A percentile compares a stretch with the other conserved stretches of the same genome.
phyloP scores from a whole-genome alignment of 2,888 invertebrate species.

The Drosophila yooni region DNA sequence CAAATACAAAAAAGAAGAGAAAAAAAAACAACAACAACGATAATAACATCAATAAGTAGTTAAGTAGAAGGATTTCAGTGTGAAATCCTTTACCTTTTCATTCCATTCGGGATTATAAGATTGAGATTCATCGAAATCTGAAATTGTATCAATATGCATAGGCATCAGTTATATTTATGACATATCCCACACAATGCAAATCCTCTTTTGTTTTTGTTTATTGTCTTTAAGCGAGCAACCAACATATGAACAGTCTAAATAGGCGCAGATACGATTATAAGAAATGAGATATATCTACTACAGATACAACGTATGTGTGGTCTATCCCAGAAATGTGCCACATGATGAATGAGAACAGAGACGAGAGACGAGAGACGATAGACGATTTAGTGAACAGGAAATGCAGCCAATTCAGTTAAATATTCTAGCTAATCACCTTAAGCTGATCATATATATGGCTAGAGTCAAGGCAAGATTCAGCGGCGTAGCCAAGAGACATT shows the following conservation, averaged over 20 bases:
- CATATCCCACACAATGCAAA: slow-evolving; percentile 15
- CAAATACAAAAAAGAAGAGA: slow-evolving; percentile 24
- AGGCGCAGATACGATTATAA: slow-evolving; percentile 26
- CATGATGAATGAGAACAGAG: slow-evolving; percentile 29
- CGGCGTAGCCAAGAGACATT: slow-evolving; percentile 15
- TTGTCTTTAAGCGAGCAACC: slow-evolving; percentile 45
- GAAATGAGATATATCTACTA: slow-evolving; percentile 15
- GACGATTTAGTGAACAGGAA: slow-evolving; percentile 1
- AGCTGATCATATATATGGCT: not conserved
- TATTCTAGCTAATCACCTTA: slow-evolving; percentile 10
- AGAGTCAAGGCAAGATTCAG: slow-evolving; percentile 2
- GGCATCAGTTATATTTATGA: slow-evolving; percentile 41
- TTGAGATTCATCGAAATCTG: slow-evolving; percentile 85
- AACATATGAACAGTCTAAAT: slow-evolving; percentile 47
- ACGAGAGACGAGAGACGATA: slow-evolving; percentile 10
- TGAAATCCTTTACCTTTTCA: slow-evolving; percentile 84
- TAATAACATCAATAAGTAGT: slow-evolving; percentile 34
- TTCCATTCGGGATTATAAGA: slow-evolving; percentile 85
- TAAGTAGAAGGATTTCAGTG: slow-evolving; percentile 54
- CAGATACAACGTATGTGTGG: slow-evolving; percentile 18
- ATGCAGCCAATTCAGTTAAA: slow-evolving; percentile 9
- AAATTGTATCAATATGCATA: slow-evolving; percentile 77
- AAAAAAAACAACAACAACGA: slow-evolving; percentile 47
- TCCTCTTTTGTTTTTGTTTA: slow-evolving; percentile 1
- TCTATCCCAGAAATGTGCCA: slow-evolving; percentile 26